Conservation (phyloP, 2,113 vertebrate species). For the Sardina pilchardus region DNA sequence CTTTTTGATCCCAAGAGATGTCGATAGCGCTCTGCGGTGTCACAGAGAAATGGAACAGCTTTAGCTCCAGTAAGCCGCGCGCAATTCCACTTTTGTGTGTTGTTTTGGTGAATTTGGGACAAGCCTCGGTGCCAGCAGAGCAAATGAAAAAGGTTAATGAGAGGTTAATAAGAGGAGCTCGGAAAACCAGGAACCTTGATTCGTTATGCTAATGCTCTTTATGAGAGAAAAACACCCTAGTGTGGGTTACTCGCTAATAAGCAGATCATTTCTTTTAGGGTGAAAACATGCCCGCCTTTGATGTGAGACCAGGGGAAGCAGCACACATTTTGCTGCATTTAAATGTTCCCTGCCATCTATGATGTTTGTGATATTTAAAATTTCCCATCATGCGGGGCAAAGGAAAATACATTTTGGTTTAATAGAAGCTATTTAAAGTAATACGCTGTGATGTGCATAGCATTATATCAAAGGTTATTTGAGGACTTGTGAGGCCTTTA, state of each 20-base stretch:
- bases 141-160: constrained; percentile 74
- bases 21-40: constrained; percentile 7
- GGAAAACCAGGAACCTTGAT: constrained; percentile 57
- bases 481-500: background rate
- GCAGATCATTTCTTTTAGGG: constrained; percentile 39
- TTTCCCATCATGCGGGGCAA: background rate
- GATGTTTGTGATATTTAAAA: background rate
- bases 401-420: background rate
- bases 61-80: constrained; percentile 61
- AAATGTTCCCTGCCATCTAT: constrained; percentile 30
- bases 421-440: constrained; percentile 11
- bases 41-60: constrained; percentile 24
- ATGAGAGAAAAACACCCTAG: constrained; percentile 35
- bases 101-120: constrained; percentile 64
- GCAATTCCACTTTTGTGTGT: constrained; percentile 55
- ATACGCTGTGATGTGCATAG: background rate
- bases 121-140: constrained; percentile 54
- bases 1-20: background rate
- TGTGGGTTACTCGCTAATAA: constrained; percentile 55
- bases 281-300: constrained; percentile 43
- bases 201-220: constrained; percentile 67
- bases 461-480: constrained; percentile 2
- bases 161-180: constrained; percentile 71
- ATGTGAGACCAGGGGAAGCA: constrained; percentile 46
- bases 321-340: constrained; percentile 41